Percentiles rank a stretch among this genome's conserved stretches.
Conservation (phyloP, 2,797 vertebrate species). For the Premnoplex brunnescens region DNA sequence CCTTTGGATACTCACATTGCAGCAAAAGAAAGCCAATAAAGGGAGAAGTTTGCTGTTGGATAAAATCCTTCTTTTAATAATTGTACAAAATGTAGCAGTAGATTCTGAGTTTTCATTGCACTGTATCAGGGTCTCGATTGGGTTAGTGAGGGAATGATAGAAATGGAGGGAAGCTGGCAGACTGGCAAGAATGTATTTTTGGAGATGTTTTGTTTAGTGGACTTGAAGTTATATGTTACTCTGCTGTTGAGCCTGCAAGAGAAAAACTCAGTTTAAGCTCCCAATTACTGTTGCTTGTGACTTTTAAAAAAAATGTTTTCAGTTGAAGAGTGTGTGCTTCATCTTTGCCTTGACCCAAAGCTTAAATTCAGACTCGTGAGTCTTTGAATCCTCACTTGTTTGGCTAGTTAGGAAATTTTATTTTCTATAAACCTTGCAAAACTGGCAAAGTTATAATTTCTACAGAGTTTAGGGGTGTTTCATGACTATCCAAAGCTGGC, state of each 20-base stretch:
- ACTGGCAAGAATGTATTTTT: not conserved
- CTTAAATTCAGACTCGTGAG: not conserved
- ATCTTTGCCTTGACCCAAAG: not conserved
- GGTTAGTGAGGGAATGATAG: not conserved
- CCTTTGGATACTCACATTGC: not conserved
- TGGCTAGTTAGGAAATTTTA: not conserved
- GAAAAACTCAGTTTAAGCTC: not conserved
- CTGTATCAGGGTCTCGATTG: not conserved
- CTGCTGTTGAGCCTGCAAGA: rapidly evolving
- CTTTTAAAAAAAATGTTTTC: not conserved
- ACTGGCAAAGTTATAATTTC: not conserved
- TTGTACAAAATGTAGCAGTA: not conserved
- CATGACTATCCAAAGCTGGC: not conserved
- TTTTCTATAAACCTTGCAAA: not conserved
- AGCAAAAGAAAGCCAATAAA: not conserved
- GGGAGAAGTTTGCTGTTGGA: not conserved
- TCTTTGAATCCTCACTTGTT: not conserved
- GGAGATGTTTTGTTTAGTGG: not conserved
- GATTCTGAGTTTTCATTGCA: not conserved
- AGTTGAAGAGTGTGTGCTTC: not conserved
- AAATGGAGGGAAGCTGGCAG: not conserved
- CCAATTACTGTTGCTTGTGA: not conserved
- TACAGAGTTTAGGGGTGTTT: not conserved
- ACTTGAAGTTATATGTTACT: not conserved
- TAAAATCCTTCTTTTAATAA: not conserved